Evolutionary conservation across 2,797 vertebrate genomes (phyloP).

Genomic region (Sebastes melanostomus): DNA sequence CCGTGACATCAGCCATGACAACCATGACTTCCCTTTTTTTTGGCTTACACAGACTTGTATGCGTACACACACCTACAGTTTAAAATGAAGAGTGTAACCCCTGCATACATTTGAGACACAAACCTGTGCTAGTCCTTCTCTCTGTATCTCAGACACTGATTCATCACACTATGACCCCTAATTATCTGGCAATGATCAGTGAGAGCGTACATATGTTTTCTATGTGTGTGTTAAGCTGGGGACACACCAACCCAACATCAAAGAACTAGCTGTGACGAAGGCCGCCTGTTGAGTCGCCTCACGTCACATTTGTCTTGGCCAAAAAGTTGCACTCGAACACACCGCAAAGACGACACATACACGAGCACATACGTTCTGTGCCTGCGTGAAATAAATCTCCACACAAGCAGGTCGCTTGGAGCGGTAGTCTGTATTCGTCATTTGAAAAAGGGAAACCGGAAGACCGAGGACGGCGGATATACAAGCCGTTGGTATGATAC

Average conservation of each 20-base stretch:
- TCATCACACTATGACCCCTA: background rate
- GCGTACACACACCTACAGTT: conserved; percentile 24
- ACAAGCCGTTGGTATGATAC: too few species aligned
- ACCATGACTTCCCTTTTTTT: conserved; percentile 43
- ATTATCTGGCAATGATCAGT: background rate
- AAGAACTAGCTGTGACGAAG: too few species aligned
- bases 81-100: background rate
- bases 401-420: too few species aligned
- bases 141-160: background rate
- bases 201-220: background rate
- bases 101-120: conserved; percentile 11
- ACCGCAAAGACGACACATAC: too few species aligned
- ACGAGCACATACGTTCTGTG: too few species aligned
- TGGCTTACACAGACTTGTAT: background rate
- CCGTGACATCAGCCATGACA: conserved; percentile 50
- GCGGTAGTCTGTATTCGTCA: too few species aligned
- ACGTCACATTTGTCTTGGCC: too few species aligned
- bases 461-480: too few species aligned
- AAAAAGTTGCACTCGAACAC: too few species aligned
- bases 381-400: too few species aligned
- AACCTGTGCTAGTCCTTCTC: background rate
- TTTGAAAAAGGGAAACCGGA: accelerated
- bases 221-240: background rate
- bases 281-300: too few species aligned
- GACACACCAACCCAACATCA: too few species aligned